phyloP scores from a whole-genome alignment of 2,113 vertebrate species.

The Ophiodon elongatus region DNA sequence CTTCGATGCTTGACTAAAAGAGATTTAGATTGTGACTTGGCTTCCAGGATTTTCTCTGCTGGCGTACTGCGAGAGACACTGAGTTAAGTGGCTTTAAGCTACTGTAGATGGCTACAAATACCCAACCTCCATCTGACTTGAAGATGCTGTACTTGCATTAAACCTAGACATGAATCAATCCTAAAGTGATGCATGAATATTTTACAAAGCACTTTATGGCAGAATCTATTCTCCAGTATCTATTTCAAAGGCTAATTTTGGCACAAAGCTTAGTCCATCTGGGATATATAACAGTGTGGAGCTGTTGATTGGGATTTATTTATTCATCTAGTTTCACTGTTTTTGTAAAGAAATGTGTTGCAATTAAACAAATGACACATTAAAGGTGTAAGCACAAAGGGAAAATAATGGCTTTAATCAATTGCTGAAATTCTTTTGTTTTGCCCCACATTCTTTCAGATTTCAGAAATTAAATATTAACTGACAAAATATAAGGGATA shows the following conservation, averaged over 20 bases:
- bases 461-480: not conserved
- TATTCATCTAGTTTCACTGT: not conserved
- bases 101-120: not conserved
- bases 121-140: not conserved
- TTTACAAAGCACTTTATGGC: constrained; percentile 10
- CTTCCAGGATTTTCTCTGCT: not conserved
- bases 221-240: constrained; percentile 9
- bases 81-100: constrained; percentile 2
- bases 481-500: not conserved
- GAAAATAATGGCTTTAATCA: not conserved
- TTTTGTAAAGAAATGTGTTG: constrained; percentile 10
- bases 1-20: not conserved
- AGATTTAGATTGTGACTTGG: not conserved
- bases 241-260: constrained; percentile 25
- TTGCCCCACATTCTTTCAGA: not conserved
- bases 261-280: not conserved
- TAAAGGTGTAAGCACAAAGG: not conserved
- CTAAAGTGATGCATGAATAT: constrained; percentile 22
- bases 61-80: not conserved
- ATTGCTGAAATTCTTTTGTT: not conserved
- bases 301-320: not conserved
- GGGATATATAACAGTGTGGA: not conserved
- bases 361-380: constrained; percentile 7
- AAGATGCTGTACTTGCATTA: constrained; percentile 7
- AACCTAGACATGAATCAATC: constrained; percentile 23